phyloP scores from a whole-genome alignment of 1,140 invertebrate species.

The Eupeodes corollae region DNA sequence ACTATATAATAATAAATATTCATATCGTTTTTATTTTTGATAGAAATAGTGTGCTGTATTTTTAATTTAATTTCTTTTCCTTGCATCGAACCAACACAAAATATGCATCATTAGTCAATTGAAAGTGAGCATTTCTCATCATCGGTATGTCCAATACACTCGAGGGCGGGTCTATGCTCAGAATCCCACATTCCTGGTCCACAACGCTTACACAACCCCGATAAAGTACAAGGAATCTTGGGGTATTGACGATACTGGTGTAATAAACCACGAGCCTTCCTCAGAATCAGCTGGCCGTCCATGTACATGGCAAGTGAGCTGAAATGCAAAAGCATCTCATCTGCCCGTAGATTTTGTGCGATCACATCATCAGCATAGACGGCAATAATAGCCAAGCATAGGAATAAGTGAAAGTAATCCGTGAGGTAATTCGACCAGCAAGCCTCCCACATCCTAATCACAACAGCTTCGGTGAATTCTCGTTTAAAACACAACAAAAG shows the following conservation, averaged over 20 bases:
- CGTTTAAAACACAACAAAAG: constrained; percentile 82
- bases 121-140: constrained; percentile 37
- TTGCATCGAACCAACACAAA: neutral
- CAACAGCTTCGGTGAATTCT: constrained; percentile 77
- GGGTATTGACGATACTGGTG: constrained; percentile 77
- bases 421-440: constrained; percentile 92
- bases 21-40: neutral
- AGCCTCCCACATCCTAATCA: constrained; percentile 84
- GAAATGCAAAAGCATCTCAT: constrained; percentile 90
- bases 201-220: constrained; percentile 73
- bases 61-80: neutral
- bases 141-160: constrained; percentile 47
- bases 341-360: constrained; percentile 74
- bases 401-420: constrained; percentile 84
- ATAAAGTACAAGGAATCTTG: constrained; percentile 77
- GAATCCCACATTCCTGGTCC: constrained; percentile 90
- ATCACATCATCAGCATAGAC: constrained; percentile 89
- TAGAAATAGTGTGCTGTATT: neutral
- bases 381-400: constrained; percentile 80
- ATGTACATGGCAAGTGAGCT: constrained; percentile 92
- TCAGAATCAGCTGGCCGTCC: constrained; percentile 79
- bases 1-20: too few species aligned
- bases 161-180: constrained; percentile 65
- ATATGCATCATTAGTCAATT: constrained; percentile 29
- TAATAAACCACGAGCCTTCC: constrained; percentile 82